Evolutionary conservation across 2,113 vertebrate species (phyloP).

Genomic region (Eptesicus fuscus): DNA sequence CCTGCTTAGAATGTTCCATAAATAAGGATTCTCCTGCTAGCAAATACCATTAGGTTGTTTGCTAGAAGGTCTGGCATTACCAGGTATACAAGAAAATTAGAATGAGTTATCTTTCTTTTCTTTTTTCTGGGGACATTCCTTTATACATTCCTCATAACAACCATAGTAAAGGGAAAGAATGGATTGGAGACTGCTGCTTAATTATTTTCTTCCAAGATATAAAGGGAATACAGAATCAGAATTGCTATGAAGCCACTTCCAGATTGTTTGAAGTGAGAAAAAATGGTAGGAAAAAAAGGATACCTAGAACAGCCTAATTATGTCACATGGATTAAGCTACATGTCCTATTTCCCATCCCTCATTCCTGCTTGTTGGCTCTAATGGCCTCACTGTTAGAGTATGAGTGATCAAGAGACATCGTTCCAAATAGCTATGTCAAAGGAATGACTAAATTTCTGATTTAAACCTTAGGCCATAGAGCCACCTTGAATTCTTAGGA

Average conservation of each 20-base stretch:
- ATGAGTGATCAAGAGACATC: not conserved
- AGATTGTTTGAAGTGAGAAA: not conserved
- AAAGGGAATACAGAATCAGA: not conserved
- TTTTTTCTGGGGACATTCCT: not conserved
- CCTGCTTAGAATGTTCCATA: not conserved
- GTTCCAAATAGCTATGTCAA: not conserved
- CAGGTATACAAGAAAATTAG: not conserved
- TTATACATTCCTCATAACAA: not conserved
- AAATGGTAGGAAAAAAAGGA: not conserved
- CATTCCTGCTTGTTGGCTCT: not conserved
- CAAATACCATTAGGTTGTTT: not conserved
- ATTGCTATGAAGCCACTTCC: not conserved
- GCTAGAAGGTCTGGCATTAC: not conserved
- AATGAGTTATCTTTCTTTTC: not conserved
- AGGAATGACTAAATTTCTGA: not conserved
- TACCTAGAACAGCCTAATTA: not conserved
- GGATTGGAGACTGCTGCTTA: not conserved
- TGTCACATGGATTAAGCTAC: not conserved
- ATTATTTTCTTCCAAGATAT: not conserved
- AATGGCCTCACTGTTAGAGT: not conserved
- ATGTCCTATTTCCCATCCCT: not conserved
- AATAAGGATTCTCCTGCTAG: not conserved
- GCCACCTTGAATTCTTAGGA: not conserved
- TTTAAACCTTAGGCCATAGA: not conserved
- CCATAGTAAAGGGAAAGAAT: not conserved